Conservation (phyloP, 2,797 vertebrate genomes). For the Poeciliopsis paucimaculata region DNA sequence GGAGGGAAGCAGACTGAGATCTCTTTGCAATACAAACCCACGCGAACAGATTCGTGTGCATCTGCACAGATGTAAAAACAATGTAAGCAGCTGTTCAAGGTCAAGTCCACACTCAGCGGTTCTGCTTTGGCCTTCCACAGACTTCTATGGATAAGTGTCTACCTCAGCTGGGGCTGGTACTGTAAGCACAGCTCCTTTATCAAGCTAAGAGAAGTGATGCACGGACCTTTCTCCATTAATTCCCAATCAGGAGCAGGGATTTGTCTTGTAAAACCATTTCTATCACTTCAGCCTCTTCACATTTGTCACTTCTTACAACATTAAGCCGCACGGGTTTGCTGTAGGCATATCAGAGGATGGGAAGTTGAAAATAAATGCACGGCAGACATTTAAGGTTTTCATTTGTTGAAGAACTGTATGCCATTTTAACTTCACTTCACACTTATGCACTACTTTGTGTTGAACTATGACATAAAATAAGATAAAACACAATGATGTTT, state of each 20-base stretch:
- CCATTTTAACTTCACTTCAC: background rate
- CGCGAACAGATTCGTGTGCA: slow-evolving; percentile 16
- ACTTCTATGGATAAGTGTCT: slow-evolving; percentile 14
- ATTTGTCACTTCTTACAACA: background rate
- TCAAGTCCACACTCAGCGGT: slow-evolving; percentile 56
- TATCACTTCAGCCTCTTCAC: background rate
- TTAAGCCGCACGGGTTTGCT: background rate
- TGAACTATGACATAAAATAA: background rate
- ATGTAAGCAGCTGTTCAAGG: slow-evolving; percentile 60
- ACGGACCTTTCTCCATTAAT: background rate
- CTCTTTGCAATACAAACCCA: slow-evolving; percentile 36
- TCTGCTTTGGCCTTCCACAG: slow-evolving; percentile 37
- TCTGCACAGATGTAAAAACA: slow-evolving; percentile 61
- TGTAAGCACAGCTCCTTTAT: slow-evolving; percentile 6
- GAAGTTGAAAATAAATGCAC: background rate
- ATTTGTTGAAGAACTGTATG: background rate
- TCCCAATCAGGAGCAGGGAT: background rate
- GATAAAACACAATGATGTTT: background rate
- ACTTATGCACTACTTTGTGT: background rate
- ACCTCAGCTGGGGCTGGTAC: slow-evolving; percentile 9
- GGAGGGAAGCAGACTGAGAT: slow-evolving; percentile 55
- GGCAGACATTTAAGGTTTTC: background rate
- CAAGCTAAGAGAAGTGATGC: background rate
- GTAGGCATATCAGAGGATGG: background rate
- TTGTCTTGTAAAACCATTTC: background rate